Conservation (phyloP, 2,113 vertebrate genomes). For the Anoplopoma fimbria region DNA sequence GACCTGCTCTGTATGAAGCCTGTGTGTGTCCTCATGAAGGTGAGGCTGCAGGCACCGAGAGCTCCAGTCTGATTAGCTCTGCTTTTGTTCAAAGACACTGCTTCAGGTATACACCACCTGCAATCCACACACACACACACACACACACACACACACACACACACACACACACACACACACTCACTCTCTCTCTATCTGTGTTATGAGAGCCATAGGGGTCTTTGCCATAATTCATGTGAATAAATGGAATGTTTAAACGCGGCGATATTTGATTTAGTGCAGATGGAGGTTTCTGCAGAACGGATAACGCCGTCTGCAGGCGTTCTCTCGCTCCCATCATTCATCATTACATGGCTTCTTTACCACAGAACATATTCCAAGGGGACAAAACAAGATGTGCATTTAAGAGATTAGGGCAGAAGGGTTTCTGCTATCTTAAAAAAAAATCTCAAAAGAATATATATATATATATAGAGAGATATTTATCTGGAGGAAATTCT, state of each 20-base stretch:
- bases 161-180: slow-evolving; percentile 23
- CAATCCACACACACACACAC: slow-evolving; percentile 35
- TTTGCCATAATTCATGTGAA: slow-evolving; percentile 67
- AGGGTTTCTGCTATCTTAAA: slow-evolving; percentile 30
- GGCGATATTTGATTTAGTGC: slow-evolving; percentile 67
- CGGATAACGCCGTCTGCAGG: slow-evolving; percentile 63
- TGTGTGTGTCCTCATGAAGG: slow-evolving; percentile 34
- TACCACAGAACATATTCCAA: slow-evolving; percentile 55
- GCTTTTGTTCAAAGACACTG: slow-evolving; percentile 46
- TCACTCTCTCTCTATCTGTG: not conserved
- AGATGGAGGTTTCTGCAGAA: slow-evolving; percentile 55
- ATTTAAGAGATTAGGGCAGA: slow-evolving; percentile 42
- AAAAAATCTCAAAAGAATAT: not conserved
- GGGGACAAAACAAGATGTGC: slow-evolving; percentile 60
- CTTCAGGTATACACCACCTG: slow-evolving; percentile 48
- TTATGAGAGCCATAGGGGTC: slow-evolving; percentile 44
- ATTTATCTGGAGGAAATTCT: slow-evolving; percentile 36
- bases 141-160: slow-evolving; percentile 13
- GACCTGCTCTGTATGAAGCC: slow-evolving; percentile 15
- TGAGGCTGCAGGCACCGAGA: slow-evolving; percentile 48
- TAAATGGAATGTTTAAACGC: slow-evolving; percentile 68
- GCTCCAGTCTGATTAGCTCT: slow-evolving; percentile 51
- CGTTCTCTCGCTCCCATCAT: slow-evolving; percentile 42
- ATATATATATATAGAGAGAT: too few species aligned
- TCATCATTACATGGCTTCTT: slow-evolving; percentile 60